phyloP scores from a whole-genome alignment of 2,113 vertebrate genomes.

The Leuciscus idus region DNA sequence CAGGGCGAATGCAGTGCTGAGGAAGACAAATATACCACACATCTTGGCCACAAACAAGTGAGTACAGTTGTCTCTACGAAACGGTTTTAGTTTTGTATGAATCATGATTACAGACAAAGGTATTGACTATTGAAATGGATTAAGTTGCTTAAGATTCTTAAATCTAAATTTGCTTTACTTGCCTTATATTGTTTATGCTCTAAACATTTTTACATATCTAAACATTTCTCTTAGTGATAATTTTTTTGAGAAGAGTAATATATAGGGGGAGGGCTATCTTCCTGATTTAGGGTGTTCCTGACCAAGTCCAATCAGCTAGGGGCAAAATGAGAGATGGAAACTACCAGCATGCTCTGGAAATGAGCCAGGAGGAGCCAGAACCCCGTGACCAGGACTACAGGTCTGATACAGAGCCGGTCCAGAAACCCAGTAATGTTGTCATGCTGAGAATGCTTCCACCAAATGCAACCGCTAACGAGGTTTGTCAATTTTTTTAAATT shows the following conservation, averaged over 20 bases:
- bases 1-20: constrained; percentile 64
- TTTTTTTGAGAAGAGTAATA: neutral
- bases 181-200: neutral
- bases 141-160: neutral
- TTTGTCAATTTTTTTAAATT: constrained; percentile 54
- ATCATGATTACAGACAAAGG: neutral
- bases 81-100: neutral
- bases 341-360: constrained; percentile 53
- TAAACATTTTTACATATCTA: neutral
- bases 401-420: constrained; percentile 80
- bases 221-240: neutral
- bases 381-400: constrained; percentile 90
- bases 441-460: constrained; percentile 92
- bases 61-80: constrained; percentile 11
- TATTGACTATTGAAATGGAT: no score
- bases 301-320: constrained; percentile 63
- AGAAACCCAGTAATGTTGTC: constrained; percentile 90
- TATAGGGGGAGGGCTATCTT: neutral
- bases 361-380: constrained; percentile 74
- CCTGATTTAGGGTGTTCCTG: constrained; percentile 67
- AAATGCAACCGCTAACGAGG: constrained; percentile 85
- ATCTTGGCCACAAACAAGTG: constrained; percentile 68
- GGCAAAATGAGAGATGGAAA: constrained; percentile 48
- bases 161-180: neutral
- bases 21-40: constrained; percentile 67